A percentile compares a stretch with the other conserved stretches of the same genome.
Evolutionary conservation across 2,888 invertebrate genomes (phyloP).

Genomic region (Masnerella sp.): DNA sequence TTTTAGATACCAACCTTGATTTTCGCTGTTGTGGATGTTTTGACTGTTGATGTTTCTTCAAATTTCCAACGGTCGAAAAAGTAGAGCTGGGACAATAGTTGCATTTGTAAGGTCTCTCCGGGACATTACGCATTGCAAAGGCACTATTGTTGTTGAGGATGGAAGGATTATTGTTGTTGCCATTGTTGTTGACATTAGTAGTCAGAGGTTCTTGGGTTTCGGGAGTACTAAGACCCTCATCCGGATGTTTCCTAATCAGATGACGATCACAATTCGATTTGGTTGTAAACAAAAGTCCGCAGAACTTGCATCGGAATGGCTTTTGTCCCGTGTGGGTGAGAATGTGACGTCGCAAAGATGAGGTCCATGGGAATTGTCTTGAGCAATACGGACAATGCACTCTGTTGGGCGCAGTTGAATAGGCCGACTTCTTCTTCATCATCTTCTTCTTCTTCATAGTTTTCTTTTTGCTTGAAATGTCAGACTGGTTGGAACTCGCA

Average conservation of each 20-base stretch:
- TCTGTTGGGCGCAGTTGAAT: conserved; percentile 95
- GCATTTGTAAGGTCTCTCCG: conserved; percentile 89
- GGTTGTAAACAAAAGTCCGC: conserved; percentile 95
- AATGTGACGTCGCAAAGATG: conserved; percentile 95
- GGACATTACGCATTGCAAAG: conserved; percentile 83
- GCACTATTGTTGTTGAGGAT: conserved; percentile 76
- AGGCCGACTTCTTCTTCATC: conserved; percentile 93
- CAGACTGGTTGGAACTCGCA: conserved; percentile 74
- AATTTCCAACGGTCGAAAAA: conserved; percentile 87
- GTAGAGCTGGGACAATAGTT: conserved; percentile 89
- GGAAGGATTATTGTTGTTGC: conserved; percentile 62
- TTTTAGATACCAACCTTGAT: conserved; percentile 65
- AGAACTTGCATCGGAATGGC: conserved; percentile 96
- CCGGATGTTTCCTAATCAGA: conserved; percentile 90
- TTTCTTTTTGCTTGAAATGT: conserved; percentile 64
- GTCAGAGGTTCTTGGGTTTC: conserved; percentile 72
- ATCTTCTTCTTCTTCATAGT: conserved; percentile 70
- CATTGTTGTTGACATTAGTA: conserved; percentile 36
- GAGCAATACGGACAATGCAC: conserved; percentile 96
- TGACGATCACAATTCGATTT: conserved; percentile 99
- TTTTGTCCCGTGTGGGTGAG: conserved; percentile 97
- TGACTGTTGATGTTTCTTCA: conserved; percentile 87
- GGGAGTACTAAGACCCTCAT: conserved; percentile 75
- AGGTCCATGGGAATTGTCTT: conserved; percentile 97
- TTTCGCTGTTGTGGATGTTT: conserved; percentile 82